These are phyloP conservation scores for Esox lucius DNA, from an alignment of 2,797 vertebrate genomes.

Conservation along the genomic window DNA sequence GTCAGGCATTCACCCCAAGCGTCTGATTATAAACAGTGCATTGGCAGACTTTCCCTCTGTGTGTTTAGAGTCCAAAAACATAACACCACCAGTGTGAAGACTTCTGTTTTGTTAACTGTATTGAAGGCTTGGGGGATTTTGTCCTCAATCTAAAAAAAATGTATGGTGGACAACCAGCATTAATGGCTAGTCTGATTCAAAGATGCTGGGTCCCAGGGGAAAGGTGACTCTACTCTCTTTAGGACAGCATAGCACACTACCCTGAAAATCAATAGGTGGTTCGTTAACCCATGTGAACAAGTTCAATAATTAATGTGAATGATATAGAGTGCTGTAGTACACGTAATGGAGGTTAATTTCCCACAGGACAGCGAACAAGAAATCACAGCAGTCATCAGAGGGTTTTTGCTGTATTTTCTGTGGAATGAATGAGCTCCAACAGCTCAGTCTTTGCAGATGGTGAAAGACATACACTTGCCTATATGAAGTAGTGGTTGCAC, in stretches of 20 bases:
- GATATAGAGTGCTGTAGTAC: background rate
- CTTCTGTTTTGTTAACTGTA: too few species aligned
- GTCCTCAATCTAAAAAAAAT: too few species aligned
- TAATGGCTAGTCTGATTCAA: background rate
- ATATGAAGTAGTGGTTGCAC: too few species aligned
- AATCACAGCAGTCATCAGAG: background rate
- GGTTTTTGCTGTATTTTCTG: background rate
- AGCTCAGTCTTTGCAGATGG: background rate
- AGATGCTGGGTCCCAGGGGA: background rate
- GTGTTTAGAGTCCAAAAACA: too few species aligned
- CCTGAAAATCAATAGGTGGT: background rate
- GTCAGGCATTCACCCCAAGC: too few species aligned
- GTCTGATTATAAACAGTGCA: too few species aligned
- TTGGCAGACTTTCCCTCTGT: too few species aligned
- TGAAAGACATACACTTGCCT: background rate
- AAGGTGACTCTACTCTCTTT: background rate
- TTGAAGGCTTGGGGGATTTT: too few species aligned
- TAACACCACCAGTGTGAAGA: too few species aligned
- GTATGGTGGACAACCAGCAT: too few species aligned
- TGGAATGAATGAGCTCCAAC: background rate
- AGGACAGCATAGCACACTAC: background rate
- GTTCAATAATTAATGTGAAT: background rate
- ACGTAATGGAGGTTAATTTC: background rate
- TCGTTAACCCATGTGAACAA: background rate
- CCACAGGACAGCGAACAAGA: background rate